Base-by-base conservation (phyloP, 2,797 vertebrate species). In the Limnodromus scolopaceus region DNA sequence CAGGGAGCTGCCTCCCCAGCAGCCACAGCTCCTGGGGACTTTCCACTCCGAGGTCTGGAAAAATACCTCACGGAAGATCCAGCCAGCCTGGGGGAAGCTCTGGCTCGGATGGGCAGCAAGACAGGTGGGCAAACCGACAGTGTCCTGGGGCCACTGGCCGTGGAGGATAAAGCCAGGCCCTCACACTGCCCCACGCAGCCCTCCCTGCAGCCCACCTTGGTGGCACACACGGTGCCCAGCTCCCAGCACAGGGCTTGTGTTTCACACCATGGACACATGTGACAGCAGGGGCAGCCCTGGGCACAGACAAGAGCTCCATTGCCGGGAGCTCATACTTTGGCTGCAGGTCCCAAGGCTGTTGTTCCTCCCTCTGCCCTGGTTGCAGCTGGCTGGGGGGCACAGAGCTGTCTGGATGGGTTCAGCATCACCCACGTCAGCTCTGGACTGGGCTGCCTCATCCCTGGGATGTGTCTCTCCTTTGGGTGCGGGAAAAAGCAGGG, bases 11-110 rank as follows among this genome's bases (percentile, higher is more conserved):
- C 1, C 14, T 70, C 90, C 32, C 65, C 55, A 30, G 89, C 83
- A 81, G 49, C 28, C 64, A 20, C 65, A 57, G 49, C 24, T 96
- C 66, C 46, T 89, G 95, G 94, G 90, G 86, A 97, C 86, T 97
- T 97, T 96, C 96, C 95, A 96, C 66, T 94, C 77, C 0, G 5
- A 43, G 75, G 57, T 11, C 20, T 71, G 3, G 82, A 64, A 86
- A 95, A 96, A 95, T 20, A 60, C 89, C 7, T 43, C 1, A 18
- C 25, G 2, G 43, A 77, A 11, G 3, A 65, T 78, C 38, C 61
- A 65, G 64, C 39, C 82, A 84, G 75, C 16, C 60, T 22, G 57
- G n/a, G 32, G n/a, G 13, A 95, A 90, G 10, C 34, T 46, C 48
- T 24, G 65, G 18, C 48, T 95, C 8, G 0, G 34, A 49, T 7